Conservation (phyloP, 1,140 invertebrate species). For the Battus philenor region DNA sequence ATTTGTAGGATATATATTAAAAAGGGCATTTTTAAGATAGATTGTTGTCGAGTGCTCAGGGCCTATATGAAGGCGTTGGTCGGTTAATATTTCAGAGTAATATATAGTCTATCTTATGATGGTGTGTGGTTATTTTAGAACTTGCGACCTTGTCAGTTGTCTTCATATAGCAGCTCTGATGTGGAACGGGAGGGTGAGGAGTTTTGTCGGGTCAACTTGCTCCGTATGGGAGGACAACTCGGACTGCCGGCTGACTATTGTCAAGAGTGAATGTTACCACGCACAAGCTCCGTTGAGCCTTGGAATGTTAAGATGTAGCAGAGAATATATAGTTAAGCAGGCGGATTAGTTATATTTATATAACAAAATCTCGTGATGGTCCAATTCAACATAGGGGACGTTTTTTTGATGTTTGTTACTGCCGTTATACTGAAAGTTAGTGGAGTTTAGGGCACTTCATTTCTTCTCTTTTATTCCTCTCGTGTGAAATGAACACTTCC, state of each 20-base stretch:
- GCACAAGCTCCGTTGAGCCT: slow-evolving; percentile 33
- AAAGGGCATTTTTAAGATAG: slow-evolving; percentile 15
- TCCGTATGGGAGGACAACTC: neutral
- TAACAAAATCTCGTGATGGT: slow-evolving; percentile 46
- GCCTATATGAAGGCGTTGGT: slow-evolving; percentile 4
- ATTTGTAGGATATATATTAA: slow-evolving; percentile 8
- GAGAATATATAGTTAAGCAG: slow-evolving; percentile 40
- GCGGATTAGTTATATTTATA: slow-evolving; percentile 34
- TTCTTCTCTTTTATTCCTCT: slow-evolving; percentile 24
- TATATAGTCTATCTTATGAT: slow-evolving; percentile 9
- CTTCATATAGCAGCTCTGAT: too few relatives aligned
- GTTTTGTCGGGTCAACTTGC: too few relatives aligned
- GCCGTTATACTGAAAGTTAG: slow-evolving; percentile 29
- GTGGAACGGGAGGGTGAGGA: too few relatives aligned
- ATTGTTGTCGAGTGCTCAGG: slow-evolving; percentile 21
- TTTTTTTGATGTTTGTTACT: slow-evolving; percentile 28
- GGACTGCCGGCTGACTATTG: neutral
- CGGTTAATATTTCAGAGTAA: slow-evolving; percentile 15
- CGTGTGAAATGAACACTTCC: slow-evolving; percentile 35
- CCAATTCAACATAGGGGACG: slow-evolving; percentile 51
- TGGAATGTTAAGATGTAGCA: slow-evolving; percentile 34
- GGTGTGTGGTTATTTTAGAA: slow-evolving; percentile 7
- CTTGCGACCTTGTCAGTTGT: neutral
- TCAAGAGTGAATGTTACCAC: slow-evolving; percentile 29
- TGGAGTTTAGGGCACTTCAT: slow-evolving; percentile 39